phyloP scores from a whole-genome alignment of 1,140 invertebrate genomes.

The Paramacrobiotus metropolitanus region DNA sequence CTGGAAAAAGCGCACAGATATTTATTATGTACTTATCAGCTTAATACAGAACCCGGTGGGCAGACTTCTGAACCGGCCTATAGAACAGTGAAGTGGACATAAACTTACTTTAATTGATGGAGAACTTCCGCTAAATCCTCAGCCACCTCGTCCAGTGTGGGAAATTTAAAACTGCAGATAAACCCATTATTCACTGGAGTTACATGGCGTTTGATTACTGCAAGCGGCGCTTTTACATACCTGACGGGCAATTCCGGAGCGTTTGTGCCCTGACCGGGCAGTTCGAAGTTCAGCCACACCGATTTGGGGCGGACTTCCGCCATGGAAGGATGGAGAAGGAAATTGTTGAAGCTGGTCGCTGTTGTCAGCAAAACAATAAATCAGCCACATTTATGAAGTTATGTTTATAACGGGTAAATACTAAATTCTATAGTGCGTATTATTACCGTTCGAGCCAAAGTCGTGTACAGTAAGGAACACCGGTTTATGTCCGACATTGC shows the following conservation, averaged over 20 bases:
- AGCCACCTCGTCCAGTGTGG: constrained; percentile 51
- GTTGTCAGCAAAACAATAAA: background rate
- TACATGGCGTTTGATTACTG: no score
- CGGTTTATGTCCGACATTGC: constrained; percentile 46
- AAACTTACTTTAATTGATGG: constrained; percentile 40
- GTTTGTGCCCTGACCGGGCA: no score
- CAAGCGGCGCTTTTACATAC: constrained; percentile 73
- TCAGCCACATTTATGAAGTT: background rate
- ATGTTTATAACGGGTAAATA: no score
- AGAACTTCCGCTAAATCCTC: constrained; percentile 56
- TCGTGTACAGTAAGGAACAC: constrained; percentile 74
- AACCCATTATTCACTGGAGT: no score
- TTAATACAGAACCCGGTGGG: no score
- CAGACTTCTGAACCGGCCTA: no score
- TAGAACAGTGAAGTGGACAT: background rate
- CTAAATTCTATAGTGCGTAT: no score
- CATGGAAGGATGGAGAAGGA: constrained; percentile 52
- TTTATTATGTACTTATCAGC: no score
- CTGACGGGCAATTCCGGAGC: no score
- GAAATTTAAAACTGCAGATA: constrained; percentile 56
- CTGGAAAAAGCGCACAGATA: no score
- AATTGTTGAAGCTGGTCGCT: constrained; percentile 27
- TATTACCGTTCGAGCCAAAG: constrained; percentile 67
- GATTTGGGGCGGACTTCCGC: constrained; percentile 54
- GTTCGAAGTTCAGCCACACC: constrained; percentile 63